Conservation (phyloP, 2,113 vertebrate species). For the Suricata suricatta region DNA sequence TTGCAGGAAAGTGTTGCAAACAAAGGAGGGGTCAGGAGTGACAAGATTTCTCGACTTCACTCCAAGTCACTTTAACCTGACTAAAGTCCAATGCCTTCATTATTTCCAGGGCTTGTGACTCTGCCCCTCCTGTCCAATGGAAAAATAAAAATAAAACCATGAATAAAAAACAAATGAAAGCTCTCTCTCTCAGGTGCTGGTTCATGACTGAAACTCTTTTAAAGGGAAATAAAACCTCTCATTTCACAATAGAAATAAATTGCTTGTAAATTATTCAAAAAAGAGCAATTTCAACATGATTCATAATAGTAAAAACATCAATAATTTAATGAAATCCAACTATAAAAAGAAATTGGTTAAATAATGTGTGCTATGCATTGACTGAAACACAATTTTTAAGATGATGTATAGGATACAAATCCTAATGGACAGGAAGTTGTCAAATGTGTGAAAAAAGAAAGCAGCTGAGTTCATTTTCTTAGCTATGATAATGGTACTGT, state of each 20-base stretch:
- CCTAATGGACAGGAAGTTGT: not conserved
- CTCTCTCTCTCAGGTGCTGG: not conserved
- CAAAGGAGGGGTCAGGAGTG: not conserved
- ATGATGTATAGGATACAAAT: not conserved
- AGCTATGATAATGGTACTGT: not conserved
- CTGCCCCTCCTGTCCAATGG: not conserved
- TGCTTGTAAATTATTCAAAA: not conserved
- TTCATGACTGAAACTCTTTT: not conserved
- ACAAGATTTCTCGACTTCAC: not conserved
- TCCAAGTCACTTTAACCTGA: not conserved
- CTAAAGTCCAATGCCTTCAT: not conserved
- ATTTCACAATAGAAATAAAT: not conserved
- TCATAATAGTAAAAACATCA: not conserved
- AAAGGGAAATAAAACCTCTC: not conserved
- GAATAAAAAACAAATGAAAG: not conserved
- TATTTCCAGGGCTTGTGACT: not conserved
- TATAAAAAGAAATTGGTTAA: not conserved
- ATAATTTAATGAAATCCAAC: not conserved
- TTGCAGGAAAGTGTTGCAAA: not conserved
- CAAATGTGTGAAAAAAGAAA: not conserved
- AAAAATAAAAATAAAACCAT: not conserved
- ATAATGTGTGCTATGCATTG: not conserved
- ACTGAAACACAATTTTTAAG: not conserved
- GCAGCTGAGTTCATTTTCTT: slow-evolving; percentile 18
- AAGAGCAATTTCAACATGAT: not conserved